phyloP scores from a whole-genome alignment of 2,888 invertebrate species.

The Drosophila quinaria region DNA sequence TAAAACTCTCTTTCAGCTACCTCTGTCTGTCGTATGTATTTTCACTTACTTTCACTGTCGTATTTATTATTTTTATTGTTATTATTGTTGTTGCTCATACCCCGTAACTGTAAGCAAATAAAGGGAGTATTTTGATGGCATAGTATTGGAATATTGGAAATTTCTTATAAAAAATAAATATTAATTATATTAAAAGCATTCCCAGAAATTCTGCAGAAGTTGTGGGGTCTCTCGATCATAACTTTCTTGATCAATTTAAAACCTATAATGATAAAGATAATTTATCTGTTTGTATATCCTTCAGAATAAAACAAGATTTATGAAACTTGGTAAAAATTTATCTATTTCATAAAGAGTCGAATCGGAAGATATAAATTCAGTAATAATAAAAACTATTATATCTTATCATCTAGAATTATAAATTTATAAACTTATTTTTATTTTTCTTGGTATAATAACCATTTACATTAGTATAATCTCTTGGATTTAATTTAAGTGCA shows the following conservation, averaged over 20 bases:
- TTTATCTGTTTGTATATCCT: too few relatives aligned
- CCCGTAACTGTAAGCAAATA: not conserved
- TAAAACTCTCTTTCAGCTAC: constrained; percentile 18
- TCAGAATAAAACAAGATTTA: too few relatives aligned
- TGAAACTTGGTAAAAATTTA: not conserved
- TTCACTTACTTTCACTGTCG: constrained; percentile 61
- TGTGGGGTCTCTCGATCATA: too few relatives aligned
- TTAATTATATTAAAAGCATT: not conserved
- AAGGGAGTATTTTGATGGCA: constrained; percentile 11
- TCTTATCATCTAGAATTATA: not conserved
- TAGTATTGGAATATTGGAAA: not conserved
- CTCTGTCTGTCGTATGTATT: constrained; percentile 38
- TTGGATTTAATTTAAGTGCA: not conserved
- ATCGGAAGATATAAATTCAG: not conserved
- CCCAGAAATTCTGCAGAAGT: too few relatives aligned
- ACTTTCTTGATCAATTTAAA: too few relatives aligned
- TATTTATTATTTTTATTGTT: constrained; percentile 70
- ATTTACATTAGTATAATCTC: not conserved
- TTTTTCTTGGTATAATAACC: not conserved
- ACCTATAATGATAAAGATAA: too few relatives aligned
- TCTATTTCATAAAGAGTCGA: not conserved
- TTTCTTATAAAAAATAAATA: not conserved
- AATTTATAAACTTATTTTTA: not conserved
- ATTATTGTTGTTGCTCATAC: constrained; percentile 44
- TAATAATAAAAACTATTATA: not conserved